Conservation (phyloP, 2,888 invertebrate genomes). For the Agrotis ipsilon region DNA sequence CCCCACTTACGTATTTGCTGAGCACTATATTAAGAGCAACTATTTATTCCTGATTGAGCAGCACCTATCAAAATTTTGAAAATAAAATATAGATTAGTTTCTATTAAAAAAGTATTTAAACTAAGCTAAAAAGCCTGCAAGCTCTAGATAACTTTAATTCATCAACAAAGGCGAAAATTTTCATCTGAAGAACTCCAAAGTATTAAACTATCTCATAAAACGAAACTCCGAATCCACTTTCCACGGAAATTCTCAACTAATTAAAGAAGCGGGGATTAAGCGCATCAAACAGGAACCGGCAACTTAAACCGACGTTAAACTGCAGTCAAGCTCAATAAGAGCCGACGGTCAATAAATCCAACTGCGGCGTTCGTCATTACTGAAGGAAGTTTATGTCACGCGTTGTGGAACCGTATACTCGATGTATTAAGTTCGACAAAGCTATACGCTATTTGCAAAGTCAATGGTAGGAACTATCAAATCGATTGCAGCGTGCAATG, state of each 20-base stretch:
- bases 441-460: neutral
- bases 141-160: neutral
- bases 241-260: constrained; percentile 36
- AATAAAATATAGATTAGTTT: no score
- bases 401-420: constrained; percentile 25
- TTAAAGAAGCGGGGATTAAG: constrained; percentile 36
- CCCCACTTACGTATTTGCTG: no score
- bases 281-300: constrained; percentile 36
- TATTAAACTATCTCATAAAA: constrained; percentile 25
- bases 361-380: constrained; percentile 64
- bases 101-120: neutral
- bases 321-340: constrained; percentile 61
- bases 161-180: neutral
- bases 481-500: no score
- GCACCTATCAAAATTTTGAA: no score
- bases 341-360: constrained; percentile 56
- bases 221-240: constrained; percentile 18
- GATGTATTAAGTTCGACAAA: constrained; percentile 21
- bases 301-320: constrained; percentile 50
- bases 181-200: constrained; percentile 4
- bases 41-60: no score
- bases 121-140: neutral
- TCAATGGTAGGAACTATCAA: no score
- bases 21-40: neutral
- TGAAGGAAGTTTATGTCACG: constrained; percentile 75